Percentiles rank a stretch among this genome's conserved stretches.
These are phyloP conservation scores for Chorisops tibialis DNA, from an alignment of 2,888 invertebrate genomes.

Conservation along the genomic window DNA sequence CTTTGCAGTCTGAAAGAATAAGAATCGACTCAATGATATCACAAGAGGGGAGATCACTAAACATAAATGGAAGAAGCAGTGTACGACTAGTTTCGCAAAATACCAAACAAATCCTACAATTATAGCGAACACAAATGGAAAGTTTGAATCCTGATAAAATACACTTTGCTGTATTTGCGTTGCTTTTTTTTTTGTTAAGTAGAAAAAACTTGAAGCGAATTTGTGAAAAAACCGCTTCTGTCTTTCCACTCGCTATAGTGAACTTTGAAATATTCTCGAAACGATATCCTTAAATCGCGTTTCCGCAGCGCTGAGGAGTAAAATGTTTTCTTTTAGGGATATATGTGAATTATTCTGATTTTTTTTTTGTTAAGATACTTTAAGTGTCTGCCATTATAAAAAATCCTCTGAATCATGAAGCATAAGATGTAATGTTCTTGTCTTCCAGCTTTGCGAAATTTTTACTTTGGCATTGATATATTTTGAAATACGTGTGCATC, in stretches of 20 bases:
- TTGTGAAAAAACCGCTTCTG: background rate
- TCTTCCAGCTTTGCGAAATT: no score
- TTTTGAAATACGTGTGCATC: no score
- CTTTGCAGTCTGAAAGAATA: background rate
- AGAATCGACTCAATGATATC: background rate
- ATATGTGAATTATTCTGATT: no score
- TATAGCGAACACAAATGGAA: conserved; percentile 25
- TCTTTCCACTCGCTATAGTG: conserved; percentile 6
- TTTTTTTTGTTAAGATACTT: no score
- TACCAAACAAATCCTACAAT: conserved; percentile 28
- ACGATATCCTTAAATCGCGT: conserved; percentile 27
- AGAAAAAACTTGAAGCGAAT: background rate
- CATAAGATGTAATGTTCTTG: no score
- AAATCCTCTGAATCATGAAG: no score
- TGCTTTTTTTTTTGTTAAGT: background rate
- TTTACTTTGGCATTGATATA: no score
- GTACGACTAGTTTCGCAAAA: background rate
- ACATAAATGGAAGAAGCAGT: background rate
- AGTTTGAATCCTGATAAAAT: conserved; percentile 26
- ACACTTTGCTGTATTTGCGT: background rate
- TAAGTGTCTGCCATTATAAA: no score
- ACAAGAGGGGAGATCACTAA: background rate
- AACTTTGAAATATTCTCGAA: conserved; percentile 9
- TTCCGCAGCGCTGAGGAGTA: conserved; percentile 11
- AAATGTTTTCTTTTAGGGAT: no score